phyloP scores from a whole-genome alignment of 2,113 vertebrate species.

The Aptenodytes forsteri region DNA sequence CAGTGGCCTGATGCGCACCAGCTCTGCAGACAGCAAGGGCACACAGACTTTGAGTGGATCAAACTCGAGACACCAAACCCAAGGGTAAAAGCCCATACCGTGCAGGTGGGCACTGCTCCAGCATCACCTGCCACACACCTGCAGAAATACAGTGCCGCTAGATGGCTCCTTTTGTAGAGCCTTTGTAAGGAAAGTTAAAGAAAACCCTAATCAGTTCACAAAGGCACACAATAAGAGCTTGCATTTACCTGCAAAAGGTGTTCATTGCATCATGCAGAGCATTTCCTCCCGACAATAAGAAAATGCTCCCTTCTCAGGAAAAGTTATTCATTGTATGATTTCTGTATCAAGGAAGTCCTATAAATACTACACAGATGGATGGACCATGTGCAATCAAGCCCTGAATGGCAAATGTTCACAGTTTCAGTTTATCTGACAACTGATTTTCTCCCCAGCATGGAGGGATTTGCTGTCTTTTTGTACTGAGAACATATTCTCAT shows the following conservation, averaged over 20 bases:
- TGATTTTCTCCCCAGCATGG: background rate
- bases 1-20: background rate
- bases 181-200: background rate
- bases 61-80: rapidly evolving
- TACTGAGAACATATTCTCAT: background rate
- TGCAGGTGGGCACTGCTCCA: background rate
- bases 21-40: background rate
- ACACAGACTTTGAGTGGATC: rapidly evolving
- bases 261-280: background rate
- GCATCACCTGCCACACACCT: background rate
- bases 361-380: background rate
- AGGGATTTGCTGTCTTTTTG: background rate
- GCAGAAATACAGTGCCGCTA: background rate
- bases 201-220: background rate
- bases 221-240: background rate
- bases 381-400: background rate
- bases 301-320: background rate
- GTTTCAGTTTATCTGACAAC: conserved; percentile 28
- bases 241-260: background rate
- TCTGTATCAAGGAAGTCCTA: background rate
- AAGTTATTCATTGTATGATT: background rate
- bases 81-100: rapidly evolving
- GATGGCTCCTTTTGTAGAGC: background rate
- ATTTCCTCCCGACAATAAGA: background rate
- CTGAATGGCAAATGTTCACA: conserved; percentile 19